These are phyloP conservation scores for Gorsachius magnificus DNA, from an alignment of 2,797 vertebrate species.

Conservation along the genomic window DNA sequence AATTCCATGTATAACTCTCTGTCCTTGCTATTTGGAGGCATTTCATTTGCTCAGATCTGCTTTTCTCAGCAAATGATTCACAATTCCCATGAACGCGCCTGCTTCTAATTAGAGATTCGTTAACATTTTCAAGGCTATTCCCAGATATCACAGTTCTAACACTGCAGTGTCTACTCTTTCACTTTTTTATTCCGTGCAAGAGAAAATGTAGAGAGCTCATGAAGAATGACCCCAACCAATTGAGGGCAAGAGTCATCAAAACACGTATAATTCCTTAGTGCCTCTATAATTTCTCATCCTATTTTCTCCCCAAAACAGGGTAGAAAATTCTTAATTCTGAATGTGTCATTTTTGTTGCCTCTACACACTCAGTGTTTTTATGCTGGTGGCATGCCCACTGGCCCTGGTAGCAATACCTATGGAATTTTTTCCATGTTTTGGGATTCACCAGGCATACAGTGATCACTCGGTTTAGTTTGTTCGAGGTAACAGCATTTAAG, in stretches of 20 bases:
- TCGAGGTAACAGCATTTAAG: not conserved
- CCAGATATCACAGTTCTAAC: not conserved
- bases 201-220: not conserved
- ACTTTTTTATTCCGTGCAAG: not conserved
- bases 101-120: constrained; percentile 15
- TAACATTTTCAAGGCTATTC: constrained; percentile 36
- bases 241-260: not conserved
- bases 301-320: not conserved
- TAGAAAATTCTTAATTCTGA: not conserved
- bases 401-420: not conserved
- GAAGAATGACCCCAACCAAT: not conserved
- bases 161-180: not conserved
- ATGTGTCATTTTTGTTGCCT: not conserved
- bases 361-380: not conserved
- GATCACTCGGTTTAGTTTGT: not conserved
- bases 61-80: constrained; percentile 49
- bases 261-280: not conserved
- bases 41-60: constrained; percentile 35
- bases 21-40: not conserved
- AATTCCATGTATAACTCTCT: not conserved
- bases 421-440: not conserved
- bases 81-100: constrained; percentile 11
- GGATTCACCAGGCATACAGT: not conserved
- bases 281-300: not conserved
- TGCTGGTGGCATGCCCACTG: not conserved